Percentiles rank a stretch among this genome's conserved stretches.
Evolutionary conservation across 1,140 invertebrate species (phyloP).

Genomic region (Drosophila watanabei): DNA sequence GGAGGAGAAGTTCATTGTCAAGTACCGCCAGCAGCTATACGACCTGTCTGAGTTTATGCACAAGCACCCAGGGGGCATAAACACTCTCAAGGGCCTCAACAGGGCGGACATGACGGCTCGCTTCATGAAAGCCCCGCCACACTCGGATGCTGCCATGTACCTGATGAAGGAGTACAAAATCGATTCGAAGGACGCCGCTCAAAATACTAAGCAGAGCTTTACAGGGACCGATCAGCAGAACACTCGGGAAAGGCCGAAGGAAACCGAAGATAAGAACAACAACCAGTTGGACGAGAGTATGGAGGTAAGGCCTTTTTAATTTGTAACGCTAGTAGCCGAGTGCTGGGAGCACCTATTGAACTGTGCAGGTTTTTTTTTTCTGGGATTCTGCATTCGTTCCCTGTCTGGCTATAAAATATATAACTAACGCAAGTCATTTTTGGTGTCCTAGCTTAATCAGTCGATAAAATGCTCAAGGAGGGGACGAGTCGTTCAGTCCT

Average conservation of each 20-base stretch:
- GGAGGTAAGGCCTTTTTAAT: conserved; percentile 70
- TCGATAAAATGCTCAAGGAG: conserved; percentile 1
- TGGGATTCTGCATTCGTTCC: not conserved
- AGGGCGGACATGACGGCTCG: conserved; percentile 86
- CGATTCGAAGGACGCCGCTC: conserved; percentile 29
- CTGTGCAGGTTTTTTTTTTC: not conserved
- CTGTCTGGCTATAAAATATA: conserved; percentile 54
- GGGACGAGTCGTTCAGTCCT: not conserved
- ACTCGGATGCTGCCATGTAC: conserved; percentile 88
- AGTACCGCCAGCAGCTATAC: conserved; percentile 86
- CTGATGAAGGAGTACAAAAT: conserved; percentile 87
- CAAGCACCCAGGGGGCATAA: conserved; percentile 88
- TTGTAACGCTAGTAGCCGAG: conserved; percentile 10
- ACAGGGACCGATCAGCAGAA: conserved; percentile 22
- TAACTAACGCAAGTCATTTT: conserved; percentile 34
- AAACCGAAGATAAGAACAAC: conserved; percentile 73
- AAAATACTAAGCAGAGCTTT: not conserved
- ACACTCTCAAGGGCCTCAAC: conserved; percentile 86
- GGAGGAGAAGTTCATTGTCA: conserved; percentile 85
- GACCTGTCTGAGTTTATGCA: conserved; percentile 87
- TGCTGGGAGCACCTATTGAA: conserved; percentile 18
- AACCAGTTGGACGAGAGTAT: conserved; percentile 80
- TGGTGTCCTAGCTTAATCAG: conserved; percentile 19
- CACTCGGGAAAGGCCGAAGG: conserved; percentile 23
- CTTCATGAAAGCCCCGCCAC: conserved; percentile 86